phyloP scores from a whole-genome alignment of 2,797 vertebrate genomes.

The Zonotrichia albicollis region DNA sequence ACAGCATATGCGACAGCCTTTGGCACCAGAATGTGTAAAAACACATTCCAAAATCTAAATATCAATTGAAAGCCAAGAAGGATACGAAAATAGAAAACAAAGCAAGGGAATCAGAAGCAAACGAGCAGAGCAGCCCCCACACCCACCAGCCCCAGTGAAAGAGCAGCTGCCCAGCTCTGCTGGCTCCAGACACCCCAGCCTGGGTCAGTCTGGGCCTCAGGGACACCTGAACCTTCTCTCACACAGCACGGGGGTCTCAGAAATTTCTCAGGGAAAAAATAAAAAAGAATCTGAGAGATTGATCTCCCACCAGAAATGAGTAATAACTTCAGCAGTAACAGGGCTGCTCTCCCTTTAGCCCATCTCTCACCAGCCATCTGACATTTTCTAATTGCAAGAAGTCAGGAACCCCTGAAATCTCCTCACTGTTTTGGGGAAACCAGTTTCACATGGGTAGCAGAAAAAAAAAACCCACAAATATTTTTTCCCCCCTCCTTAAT shows the following conservation, averaged over 20 bases:
- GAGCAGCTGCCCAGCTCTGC: neutral
- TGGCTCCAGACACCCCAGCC: neutral
- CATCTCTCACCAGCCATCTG: neutral
- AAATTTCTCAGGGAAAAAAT: neutral
- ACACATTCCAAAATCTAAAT: neutral
- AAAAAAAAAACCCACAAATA: neutral
- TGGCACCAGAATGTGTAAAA: neutral
- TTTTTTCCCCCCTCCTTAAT: neutral
- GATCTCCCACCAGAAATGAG: neutral
- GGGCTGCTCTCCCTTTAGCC: neutral
- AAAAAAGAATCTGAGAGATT: neutral
- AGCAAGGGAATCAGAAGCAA: neutral
- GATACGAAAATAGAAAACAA: neutral
- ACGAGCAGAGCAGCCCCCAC: neutral
- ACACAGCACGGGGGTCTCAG: neutral
- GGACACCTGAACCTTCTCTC: neutral
- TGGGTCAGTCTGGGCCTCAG: neutral
- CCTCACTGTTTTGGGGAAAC: neutral
- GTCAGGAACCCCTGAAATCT: too few relatives aligned
- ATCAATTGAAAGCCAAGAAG: neutral
- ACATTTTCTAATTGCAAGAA: conserved; percentile 2
- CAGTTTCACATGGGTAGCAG: neutral
- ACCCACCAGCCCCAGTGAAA: neutral
- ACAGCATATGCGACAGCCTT: neutral
- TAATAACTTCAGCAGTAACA: neutral